Percentiles rank a stretch among this genome's conserved stretches.
Conservation (phyloP, 2,888 invertebrate species). For the Spodoptera picta region DNA sequence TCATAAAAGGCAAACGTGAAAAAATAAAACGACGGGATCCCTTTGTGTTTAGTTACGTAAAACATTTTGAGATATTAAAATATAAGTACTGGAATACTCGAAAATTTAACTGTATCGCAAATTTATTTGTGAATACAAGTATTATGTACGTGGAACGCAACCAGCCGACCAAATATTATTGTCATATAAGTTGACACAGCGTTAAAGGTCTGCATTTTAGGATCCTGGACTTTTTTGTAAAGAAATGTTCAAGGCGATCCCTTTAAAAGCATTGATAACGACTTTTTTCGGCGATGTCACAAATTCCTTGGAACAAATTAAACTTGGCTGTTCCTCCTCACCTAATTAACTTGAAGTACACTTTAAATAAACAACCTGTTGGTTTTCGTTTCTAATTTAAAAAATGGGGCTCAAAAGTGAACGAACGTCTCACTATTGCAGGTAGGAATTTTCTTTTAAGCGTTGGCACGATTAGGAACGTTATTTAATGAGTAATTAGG, state of each 20-base stretch:
- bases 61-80: no score
- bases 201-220: constrained; percentile 22
- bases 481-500: background rate
- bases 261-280: constrained; percentile 57
- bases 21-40: no score
- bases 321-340: constrained; percentile 62
- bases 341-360: constrained; percentile 64
- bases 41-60: no score
- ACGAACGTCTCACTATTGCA: constrained; percentile 27
- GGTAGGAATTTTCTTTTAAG: background rate
- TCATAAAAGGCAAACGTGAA: no score
- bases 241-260: constrained; percentile 37
- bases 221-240: constrained; percentile 40
- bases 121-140: no score
- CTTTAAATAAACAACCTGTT: constrained; percentile 63
- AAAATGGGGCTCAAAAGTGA: constrained; percentile 31
- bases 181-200: no score
- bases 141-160: no score
- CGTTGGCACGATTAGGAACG: background rate
- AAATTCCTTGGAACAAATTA: constrained; percentile 63
- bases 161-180: no score
- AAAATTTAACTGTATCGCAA: no score
- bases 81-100: no score
- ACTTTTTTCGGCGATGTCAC: constrained; percentile 61
- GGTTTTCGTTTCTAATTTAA: constrained; percentile 51